Evolutionary conservation across 2,113 vertebrate genomes (phyloP), one percentile per base, ranked within the genome.

Genomic region (Dolichotis patagonum): DNA sequence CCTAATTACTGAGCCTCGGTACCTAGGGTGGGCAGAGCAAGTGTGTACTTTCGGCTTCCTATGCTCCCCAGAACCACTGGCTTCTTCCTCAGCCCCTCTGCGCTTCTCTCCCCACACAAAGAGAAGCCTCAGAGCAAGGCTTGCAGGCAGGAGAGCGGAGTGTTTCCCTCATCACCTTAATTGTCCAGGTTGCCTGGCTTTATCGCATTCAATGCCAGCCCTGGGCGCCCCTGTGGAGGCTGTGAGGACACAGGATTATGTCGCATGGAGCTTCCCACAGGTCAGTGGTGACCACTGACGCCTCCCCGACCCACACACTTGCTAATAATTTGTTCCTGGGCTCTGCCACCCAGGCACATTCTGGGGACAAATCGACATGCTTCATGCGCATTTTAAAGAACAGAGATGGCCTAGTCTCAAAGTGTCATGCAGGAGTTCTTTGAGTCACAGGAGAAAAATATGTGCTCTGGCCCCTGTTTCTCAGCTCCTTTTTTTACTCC

Each of bases 1-100:
- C 81, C 96, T 98, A 97, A 98, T 98, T 98, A 98, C 88, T 89
- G 96, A 97, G 97, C 94, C 90, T 71, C 93, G 41, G 84, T 95
- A 62, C 91, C 96, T 87, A 86, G 97, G 90, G 95, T 94, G 96
- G 96, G 85, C 96, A 98, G 96, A 96, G 90, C 85, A 82, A 86
- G 94, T 65, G 35, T 84, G 87, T 88, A 90, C 91, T 97, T 97
- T 95, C 86, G 96, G 94, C 85, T 90, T 95, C 85, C 97, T 95
- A 85, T 24, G 63, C 88, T 94, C 88, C 97, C 56, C 94, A 71
- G 97, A 95, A 94, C 81, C 71, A 30, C 71, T 75, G 22, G 22
- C 81, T 75, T 65, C 65, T 65, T 86, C 89, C 71, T n/a, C 54
- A 78, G 73, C 63, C 26, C 41, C 71, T 54, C 41, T 65, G 54